Conservation (phyloP, 2,888 invertebrate genomes). For the Arctia plantaginis region DNA sequence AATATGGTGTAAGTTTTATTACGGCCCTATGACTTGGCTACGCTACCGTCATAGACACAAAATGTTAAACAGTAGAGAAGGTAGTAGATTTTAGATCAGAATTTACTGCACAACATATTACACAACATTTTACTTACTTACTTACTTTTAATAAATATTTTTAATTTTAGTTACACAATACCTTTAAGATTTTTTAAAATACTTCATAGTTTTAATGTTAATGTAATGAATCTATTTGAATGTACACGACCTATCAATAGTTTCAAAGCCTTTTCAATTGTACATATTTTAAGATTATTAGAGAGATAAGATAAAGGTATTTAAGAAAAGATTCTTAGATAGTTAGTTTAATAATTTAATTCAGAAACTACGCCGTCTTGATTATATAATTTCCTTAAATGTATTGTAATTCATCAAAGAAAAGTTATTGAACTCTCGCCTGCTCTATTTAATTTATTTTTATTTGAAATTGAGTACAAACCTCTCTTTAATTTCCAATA, state of each 20-base stretch:
- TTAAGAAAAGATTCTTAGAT: too few species aligned
- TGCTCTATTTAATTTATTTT: slow-evolving; percentile 8
- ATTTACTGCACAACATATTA: background rate
- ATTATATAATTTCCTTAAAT: slow-evolving; percentile 3
- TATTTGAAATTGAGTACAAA: slow-evolving; percentile 10
- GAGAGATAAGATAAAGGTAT: too few species aligned
- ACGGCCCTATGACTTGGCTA: too few species aligned
- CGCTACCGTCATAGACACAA: too few species aligned
- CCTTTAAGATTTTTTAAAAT: background rate
- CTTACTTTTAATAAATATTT: background rate
- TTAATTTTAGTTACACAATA: background rate
- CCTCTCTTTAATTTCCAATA: slow-evolving; percentile 25
- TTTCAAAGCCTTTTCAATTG: slow-evolving; percentile 29
- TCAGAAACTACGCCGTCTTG: slow-evolving; percentile 23
- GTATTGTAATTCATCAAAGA: slow-evolving; percentile 17
- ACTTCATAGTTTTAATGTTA: background rate
- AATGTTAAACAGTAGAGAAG: too few species aligned
- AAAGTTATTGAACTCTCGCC: slow-evolving; percentile 10
- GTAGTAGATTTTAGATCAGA: background rate
- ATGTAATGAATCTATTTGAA: background rate
- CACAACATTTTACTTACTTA: background rate
- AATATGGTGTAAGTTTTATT: too few species aligned
- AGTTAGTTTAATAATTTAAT: slow-evolving; percentile 27
- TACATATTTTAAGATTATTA: too few species aligned
- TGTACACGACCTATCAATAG: background rate